Evolutionary conservation across 2,113 vertebrate genomes (phyloP).

Genomic region (Leucopternis melanops): DNA sequence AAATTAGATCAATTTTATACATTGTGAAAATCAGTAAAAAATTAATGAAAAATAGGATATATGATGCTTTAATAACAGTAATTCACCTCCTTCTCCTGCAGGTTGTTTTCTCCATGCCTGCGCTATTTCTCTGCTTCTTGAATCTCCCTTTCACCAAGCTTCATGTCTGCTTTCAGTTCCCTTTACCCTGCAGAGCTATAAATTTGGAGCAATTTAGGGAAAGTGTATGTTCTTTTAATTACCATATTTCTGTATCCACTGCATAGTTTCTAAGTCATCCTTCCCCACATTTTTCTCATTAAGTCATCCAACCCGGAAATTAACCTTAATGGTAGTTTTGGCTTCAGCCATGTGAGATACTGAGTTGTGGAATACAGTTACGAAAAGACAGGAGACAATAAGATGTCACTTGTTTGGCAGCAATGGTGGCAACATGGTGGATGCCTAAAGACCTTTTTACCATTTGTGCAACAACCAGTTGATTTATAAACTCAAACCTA

Average conservation of each 20-base stretch:
- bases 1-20: not conserved
- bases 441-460: not conserved
- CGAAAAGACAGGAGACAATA: not conserved
- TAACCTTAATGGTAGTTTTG: not conserved
- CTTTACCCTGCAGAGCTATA: not conserved
- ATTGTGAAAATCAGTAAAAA: not conserved
- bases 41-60: not conserved
- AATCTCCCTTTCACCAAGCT: not conserved
- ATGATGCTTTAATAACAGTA: not conserved
- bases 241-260: not conserved
- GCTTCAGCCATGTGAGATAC: not conserved
- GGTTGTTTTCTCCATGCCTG: not conserved
- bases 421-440: accelerated
- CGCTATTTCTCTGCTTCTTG: not conserved
- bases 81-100: not conserved
- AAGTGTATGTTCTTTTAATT: not conserved
- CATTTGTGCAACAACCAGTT: not conserved
- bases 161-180: not conserved
- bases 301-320: not conserved
- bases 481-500: not conserved
- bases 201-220: not conserved
- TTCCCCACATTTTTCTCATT: not conserved
- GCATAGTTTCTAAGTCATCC: not conserved
- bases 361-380: not conserved
- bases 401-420: not conserved